Percentiles rank a stretch among this genome's conserved stretches.
Evolutionary conservation across 2,113 vertebrate species (phyloP).

Genomic region (Stomatorhinus ivindoensis): DNA sequence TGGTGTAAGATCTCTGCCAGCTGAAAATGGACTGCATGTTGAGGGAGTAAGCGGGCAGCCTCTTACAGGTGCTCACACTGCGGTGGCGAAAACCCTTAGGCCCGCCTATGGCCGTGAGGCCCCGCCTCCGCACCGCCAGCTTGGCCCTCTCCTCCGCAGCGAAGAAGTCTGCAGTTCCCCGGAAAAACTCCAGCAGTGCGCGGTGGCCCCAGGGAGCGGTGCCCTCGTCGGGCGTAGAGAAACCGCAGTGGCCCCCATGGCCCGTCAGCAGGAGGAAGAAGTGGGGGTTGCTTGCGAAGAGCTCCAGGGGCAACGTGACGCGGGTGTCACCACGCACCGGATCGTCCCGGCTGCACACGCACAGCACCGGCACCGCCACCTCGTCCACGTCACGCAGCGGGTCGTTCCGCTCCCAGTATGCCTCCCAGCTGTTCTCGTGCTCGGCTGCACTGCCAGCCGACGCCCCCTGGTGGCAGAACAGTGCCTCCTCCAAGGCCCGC

Average conservation of each 20-base stretch:
- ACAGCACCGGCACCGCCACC: slow-evolving; percentile 68
- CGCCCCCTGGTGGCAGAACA: slow-evolving; percentile 57
- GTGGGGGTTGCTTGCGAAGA: slow-evolving; percentile 72
- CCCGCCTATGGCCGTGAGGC: slow-evolving; percentile 40
- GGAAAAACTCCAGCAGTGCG: slow-evolving; percentile 67
- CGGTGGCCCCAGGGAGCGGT: slow-evolving; percentile 60
- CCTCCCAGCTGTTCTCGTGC: slow-evolving; percentile 49
- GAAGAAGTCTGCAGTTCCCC: slow-evolving; percentile 67
- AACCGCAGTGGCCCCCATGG: slow-evolving; percentile 65
- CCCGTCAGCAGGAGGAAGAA: slow-evolving; percentile 67
- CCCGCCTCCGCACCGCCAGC: slow-evolving; percentile 49
- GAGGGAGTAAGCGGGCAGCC: slow-evolving; percentile 60
- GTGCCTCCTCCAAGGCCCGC: slow-evolving; percentile 57
- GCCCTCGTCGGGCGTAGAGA: slow-evolving; percentile 45
- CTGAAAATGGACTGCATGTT: slow-evolving; percentile 68
- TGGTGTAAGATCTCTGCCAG: slow-evolving; percentile 73
- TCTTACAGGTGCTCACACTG: slow-evolving; percentile 62
- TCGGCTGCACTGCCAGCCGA: slow-evolving; percentile 19
- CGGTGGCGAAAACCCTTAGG: slow-evolving; percentile 55
- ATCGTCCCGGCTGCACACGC: slow-evolving; percentile 63
- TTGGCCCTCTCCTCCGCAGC: slow-evolving; percentile 62
- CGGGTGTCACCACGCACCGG: slow-evolving; percentile 57
- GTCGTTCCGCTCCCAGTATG: slow-evolving; percentile 72
- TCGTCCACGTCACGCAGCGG: slow-evolving; percentile 70
- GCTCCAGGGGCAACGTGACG: slow-evolving; percentile 60